Evolutionary conservation across 2,888 invertebrate species (phyloP), one percentile per base, ranked within the genome.

Genomic region (Polydrusus cervinus): DNA sequence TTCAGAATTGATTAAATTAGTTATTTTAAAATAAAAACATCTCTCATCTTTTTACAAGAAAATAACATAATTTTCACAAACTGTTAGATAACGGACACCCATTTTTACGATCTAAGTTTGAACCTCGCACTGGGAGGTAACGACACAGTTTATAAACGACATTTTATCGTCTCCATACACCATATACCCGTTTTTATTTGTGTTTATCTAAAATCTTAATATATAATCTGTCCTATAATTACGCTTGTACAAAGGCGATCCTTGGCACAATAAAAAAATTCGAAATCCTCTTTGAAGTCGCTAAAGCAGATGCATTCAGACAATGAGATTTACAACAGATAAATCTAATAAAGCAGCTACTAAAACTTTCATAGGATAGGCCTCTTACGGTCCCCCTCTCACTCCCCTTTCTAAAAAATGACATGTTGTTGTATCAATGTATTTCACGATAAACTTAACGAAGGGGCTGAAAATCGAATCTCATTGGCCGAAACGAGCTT

Each of bases 311-410:
- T 81, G 80, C 79, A 68, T 77, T 75, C 75, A 79, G 76, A 83
- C 81, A 83, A 84, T 81, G 78, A 82, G 83, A 83, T 85, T 83
- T 68, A 71, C 30, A 82, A 76, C 74, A 81, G 82, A 84, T 83
- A 82, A 84, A 83, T 83, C 81, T 80, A 78, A 81, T 83, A 81
- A 83, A 82, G 78, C 65, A 73, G 75, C 81, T 81, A 82, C 82
- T 84, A 81, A 47, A 80, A 81, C 80, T 83, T 83, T 83, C 82
- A 82, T 82, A 81, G 79, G 80, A 74, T 61, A 74, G 69, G 69
- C 53, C 71, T 64, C 74, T 73, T 45, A 16, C 51, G 49, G 25
- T 3, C 34, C 34, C 43, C 62, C 75, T 62, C 79, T 79, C 82
- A 81, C 81, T 82, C 83, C 83, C 83, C 82, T 72, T 78, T 73